Base-by-base conservation (phyloP, 2,113 vertebrate genomes). In the Pundamilia nyererei region DNA sequence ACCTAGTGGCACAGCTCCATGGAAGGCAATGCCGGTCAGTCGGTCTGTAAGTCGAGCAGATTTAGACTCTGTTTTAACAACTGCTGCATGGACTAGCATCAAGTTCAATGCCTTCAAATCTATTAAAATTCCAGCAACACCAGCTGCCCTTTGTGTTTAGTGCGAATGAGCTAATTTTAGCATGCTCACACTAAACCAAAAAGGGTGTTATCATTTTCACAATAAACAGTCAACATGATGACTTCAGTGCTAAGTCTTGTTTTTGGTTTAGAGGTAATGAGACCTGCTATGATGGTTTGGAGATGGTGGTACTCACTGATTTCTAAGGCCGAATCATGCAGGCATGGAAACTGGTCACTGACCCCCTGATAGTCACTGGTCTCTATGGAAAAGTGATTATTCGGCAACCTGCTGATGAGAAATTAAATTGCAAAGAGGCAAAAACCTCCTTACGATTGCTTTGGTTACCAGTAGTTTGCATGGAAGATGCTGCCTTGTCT, bases 351-450 rank as follows among this genome's bases (percentile, higher is more conserved):
- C 21, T 10, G 21, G 8, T 47, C 68, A 29, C 21, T 17, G 40
- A 10, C 14, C 68, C 38, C 8, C 68, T 45, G 8, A 72, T 72
- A 26, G 24, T 24, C 68, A 29, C 14, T 47, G 14, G 21, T 47
- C 21, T 70, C 65, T 45, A 70, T 42, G 65, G 65, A 70, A 70
- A 70, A 42, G 38, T 45, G 65, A 68, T 68, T 70, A 72, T 47
- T 47, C 0, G 1, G 40, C 4, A 17, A 47, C 68, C 21, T 0
- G 2, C 14, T 72, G 13, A 15, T 26, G 40, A 72, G 21, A 75
- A 75, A 47, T 75, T 29, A 47, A 45, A 17, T 75, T 29, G 14
- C 21, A 75, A 29, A 75, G 40, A 75, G 68, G 68, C 9, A 47
- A 47, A 75, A 15, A 26, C 4, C 21, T 17, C 40, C 24, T 11